A percentile compares a stretch with the other conserved stretches of the same genome.
Evolutionary conservation across 2,797 vertebrate genomes (phyloP).

Genomic region (Aulostomus chinensis): DNA sequence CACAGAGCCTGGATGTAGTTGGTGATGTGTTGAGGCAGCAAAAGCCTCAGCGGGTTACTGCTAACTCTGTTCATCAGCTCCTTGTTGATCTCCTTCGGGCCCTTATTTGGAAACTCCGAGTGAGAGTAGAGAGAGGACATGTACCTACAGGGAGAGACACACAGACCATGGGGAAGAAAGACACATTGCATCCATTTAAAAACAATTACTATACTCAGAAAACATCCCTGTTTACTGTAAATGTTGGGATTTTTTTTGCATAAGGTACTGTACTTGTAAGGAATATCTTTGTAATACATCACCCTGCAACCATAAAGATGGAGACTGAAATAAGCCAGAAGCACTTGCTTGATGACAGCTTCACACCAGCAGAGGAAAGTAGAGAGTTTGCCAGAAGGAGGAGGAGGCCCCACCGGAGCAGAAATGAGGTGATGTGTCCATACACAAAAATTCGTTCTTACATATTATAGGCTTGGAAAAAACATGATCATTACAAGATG

Average conservation of each 20-base stretch:
- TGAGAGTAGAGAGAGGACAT: slow-evolving; percentile 95
- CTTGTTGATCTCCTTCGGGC: slow-evolving; percentile 90
- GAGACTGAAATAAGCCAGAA: slow-evolving; percentile 32
- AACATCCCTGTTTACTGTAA: background rate
- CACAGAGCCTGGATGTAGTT: slow-evolving; percentile 94
- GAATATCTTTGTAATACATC: slow-evolving; percentile 3
- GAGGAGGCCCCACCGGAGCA: slow-evolving; percentile 3
- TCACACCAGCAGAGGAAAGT: slow-evolving; percentile 26
- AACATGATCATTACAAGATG: too few species aligned
- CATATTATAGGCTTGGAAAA: too few species aligned
- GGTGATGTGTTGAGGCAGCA: slow-evolving; percentile 92
- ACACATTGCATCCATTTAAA: background rate
- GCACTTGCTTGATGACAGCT: slow-evolving; percentile 18
- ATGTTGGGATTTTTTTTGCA: background rate
- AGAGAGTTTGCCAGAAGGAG: slow-evolving; percentile 22
- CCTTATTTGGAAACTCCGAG: slow-evolving; percentile 90
- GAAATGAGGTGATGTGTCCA: background rate
- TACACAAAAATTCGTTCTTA: too few species aligned
- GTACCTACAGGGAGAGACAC: slow-evolving; percentile 82
- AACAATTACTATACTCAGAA: background rate
- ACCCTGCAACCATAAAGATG: slow-evolving; percentile 9
- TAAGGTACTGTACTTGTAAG: slow-evolving; percentile 13
- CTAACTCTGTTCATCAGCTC: slow-evolving; percentile 93
- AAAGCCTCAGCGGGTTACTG: slow-evolving; percentile 90
- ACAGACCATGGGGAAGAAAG: background rate